Conservation (phyloP, 2,113 vertebrate species). For the Callionymus lyra region DNA sequence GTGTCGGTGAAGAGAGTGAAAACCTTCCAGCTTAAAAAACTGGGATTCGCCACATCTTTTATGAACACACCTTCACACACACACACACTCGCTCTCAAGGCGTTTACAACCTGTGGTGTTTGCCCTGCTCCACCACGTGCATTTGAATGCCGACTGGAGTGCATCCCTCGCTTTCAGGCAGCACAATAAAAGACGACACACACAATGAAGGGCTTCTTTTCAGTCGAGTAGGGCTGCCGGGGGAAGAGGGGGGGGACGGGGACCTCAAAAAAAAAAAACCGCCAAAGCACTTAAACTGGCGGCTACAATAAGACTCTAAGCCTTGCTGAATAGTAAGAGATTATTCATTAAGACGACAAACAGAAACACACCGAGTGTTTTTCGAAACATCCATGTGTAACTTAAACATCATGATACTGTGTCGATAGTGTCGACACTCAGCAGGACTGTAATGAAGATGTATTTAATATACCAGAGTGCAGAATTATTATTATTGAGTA, state of each 20-base stretch:
- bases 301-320: constrained; percentile 50
- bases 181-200: constrained; percentile 58
- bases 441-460: too few species aligned
- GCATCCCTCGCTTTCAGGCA: constrained; percentile 58
- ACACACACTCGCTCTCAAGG: constrained; percentile 40
- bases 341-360: constrained; percentile 58
- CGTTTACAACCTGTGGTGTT: constrained; percentile 62
- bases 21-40: constrained; percentile 43
- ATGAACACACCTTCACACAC: constrained; percentile 8
- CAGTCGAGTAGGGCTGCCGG: constrained; percentile 42
- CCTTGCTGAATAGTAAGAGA: constrained; percentile 48
- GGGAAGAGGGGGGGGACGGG: constrained; percentile 49
- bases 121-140: constrained; percentile 60
- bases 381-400: too few species aligned
- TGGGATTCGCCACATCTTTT: constrained; percentile 9
- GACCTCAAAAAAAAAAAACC: constrained; percentile 55
- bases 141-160: constrained; percentile 64
- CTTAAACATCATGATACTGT: too few species aligned
- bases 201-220: constrained; percentile 64
- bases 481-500: too few species aligned
- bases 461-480: too few species aligned
- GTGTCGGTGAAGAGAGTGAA: constrained; percentile 38
- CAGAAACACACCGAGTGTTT: constrained; percentile 43
- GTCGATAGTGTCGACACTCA: too few species aligned
- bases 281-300: constrained; percentile 45